Percentiles rank a stretch among this genome's conserved stretches.
Evolutionary conservation across 2,113 vertebrate species (phyloP).

Genomic region (Hydrochoerus hydrochaeris): DNA sequence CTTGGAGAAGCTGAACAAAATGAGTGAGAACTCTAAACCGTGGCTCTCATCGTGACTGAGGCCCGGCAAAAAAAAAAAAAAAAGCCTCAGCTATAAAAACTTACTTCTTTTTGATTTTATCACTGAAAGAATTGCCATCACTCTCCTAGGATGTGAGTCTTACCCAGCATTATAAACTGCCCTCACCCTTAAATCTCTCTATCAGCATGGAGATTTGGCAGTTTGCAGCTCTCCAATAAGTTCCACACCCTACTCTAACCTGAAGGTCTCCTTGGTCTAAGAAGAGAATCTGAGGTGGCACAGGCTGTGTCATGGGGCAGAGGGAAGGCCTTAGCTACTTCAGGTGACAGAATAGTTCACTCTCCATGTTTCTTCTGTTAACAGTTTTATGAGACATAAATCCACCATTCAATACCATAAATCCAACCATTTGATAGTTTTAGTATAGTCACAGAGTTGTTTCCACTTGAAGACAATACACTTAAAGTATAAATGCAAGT

Average conservation of each 20-base stretch:
- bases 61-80: too few species aligned
- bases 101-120: not conserved
- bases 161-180: slow-evolving; percentile 93
- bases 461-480: not conserved
- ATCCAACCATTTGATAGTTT: not conserved
- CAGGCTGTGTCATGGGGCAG: not conserved
- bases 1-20: too few species aligned
- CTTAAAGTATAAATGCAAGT: not conserved
- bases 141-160: slow-evolving; percentile 78
- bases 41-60: too few species aligned
- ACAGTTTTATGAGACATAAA: not conserved
- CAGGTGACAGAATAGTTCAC: not conserved
- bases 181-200: slow-evolving; percentile 93
- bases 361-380: not conserved
- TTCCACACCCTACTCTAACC: not conserved
- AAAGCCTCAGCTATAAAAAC: not conserved
- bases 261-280: not conserved
- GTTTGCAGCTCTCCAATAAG: not conserved
- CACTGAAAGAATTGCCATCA: not conserved
- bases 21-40: too few species aligned
- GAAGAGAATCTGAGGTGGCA: too few species aligned
- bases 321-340: not conserved
- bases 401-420: not conserved
- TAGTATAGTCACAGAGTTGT: not conserved
- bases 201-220: slow-evolving; percentile 84